Evolutionary conservation across 2,113 vertebrate species (phyloP), one percentile per base, ranked within the genome.

Genomic region (Gambusia holbrooki): DNA sequence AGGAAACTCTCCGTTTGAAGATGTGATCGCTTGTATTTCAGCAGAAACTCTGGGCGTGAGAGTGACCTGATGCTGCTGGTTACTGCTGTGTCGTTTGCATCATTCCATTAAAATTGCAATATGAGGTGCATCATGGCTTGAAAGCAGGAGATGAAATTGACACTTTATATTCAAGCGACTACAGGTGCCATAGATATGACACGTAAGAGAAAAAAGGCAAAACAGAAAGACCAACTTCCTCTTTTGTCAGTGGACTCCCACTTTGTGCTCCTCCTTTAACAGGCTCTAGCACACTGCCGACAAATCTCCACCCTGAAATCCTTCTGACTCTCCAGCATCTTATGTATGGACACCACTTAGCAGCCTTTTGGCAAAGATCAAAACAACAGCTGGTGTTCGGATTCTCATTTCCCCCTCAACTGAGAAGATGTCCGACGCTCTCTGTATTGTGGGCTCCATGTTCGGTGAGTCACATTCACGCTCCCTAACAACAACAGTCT

Each of bases 391-490:
- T 62, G 30, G 37, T 63, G 72, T 19, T 76, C 68, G 22, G 35
- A 45, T 35, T 72, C 61, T 63, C 48, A 67, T 51, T 80, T 82
- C 70, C 74, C 80, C 54, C 22, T 77, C n/a, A 40, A 80, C 22
- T 30, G 30, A 74, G 76, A 92, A 76, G 63, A 93, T 94, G 92
- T 74, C 82, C 22, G 84, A 88, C 19, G 58, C 73, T 29, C 51
- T 92, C 14, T 91, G 88, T 67, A 51, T 90, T 8, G 63, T 78
- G 32, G 77, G 84, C 73, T 86, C 89, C 0, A n/a, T 90, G 17
- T 88, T 93, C 65, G 93, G 94, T 94, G 74, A 92, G 94, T 89
- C 32, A 0, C 11, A 35, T 22, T 63, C 25, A 58, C 9, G 5
- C 25, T 58, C 2, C 51, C 19, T 9, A 7, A 58, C 22, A 58